phyloP scores from a whole-genome alignment of 1,140 invertebrate genomes.

The Rhizoglyphus robini region DNA sequence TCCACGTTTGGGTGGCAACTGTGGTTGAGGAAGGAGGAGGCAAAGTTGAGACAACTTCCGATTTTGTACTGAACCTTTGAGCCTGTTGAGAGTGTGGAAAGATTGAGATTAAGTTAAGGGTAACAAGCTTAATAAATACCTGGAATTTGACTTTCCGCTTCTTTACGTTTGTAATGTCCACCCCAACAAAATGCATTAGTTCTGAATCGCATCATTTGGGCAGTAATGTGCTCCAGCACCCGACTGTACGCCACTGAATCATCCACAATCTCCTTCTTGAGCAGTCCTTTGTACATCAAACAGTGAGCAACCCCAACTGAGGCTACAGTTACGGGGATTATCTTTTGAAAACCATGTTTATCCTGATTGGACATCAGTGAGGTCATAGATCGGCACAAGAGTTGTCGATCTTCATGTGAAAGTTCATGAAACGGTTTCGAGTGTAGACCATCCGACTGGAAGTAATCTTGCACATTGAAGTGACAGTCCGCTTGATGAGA shows the following conservation, averaged over 20 bases:
- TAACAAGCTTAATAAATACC: too few relatives aligned
- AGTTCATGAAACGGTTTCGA: not conserved
- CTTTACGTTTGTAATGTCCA: too few relatives aligned
- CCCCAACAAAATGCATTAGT: not conserved
- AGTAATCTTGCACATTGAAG: not conserved
- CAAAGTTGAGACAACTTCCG: not conserved
- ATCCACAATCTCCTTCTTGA: not conserved
- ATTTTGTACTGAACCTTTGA: not conserved
- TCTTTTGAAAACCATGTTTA: not conserved
- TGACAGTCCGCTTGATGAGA: not conserved
- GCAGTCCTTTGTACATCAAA: not conserved
- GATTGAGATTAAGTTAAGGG: too few relatives aligned
- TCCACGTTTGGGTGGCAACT: not conserved
- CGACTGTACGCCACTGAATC: not conserved
- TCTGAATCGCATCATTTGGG: not conserved
- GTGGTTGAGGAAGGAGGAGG: not conserved
- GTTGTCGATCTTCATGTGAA: not conserved
- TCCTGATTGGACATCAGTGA: not conserved
- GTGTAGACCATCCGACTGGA: too few relatives aligned
- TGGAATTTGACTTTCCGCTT: too few relatives aligned
- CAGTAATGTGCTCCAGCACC: not conserved
- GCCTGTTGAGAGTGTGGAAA: not conserved
- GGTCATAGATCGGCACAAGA: not conserved
- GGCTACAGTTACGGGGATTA: not conserved
- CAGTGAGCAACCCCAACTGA: not conserved